A percentile compares a stretch with the other conserved stretches of the same genome.
These are phyloP conservation scores for Triplophysa tibetana DNA, from an alignment of 2,113 vertebrate genomes.

Conservation along the genomic window DNA sequence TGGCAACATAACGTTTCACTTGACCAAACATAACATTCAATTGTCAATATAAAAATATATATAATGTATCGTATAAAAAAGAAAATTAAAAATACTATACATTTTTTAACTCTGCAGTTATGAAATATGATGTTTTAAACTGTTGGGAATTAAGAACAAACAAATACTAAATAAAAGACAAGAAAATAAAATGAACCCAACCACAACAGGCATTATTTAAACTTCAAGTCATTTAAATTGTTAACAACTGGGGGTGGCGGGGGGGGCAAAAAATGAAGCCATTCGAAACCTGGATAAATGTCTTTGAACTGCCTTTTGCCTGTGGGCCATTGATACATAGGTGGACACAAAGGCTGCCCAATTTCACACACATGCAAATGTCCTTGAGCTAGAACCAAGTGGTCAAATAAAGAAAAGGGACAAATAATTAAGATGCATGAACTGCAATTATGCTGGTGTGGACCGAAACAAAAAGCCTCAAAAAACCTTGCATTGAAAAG, in stretches of 20 bases:
- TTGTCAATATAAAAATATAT: slow-evolving; percentile 47
- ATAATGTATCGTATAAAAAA: slow-evolving; percentile 22
- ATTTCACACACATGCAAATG: slow-evolving; percentile 76
- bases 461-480: slow-evolving; percentile 27
- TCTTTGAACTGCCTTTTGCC: slow-evolving; percentile 75
- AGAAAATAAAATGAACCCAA: slow-evolving; percentile 30
- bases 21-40: slow-evolving; percentile 55
- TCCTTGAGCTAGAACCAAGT: slow-evolving; percentile 61
- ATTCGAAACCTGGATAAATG: slow-evolving; percentile 44
- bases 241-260: slow-evolving; percentile 40
- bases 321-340: slow-evolving; percentile 61
- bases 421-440: slow-evolving; percentile 57
- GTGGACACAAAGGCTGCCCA: slow-evolving; percentile 55
- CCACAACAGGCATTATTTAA: slow-evolving; percentile 36
- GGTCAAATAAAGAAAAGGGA: slow-evolving; percentile 44
- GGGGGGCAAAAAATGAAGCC: slow-evolving; percentile 47
- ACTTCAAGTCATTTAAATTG: slow-evolving; percentile 38
- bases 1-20: slow-evolving; percentile 45
- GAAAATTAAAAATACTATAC: slow-evolving; percentile 10
- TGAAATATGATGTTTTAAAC: not conserved
- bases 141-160: slow-evolving; percentile 24
- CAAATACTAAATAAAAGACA: slow-evolving; percentile 1
- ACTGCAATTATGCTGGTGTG: slow-evolving; percentile 48
- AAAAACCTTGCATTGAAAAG: slow-evolving; percentile 13
- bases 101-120: not conserved